Evolutionary conservation across 2,113 vertebrate genomes (phyloP), one percentile per base, ranked within the genome.

Genomic region (Ranitomeya imitator): DNA sequence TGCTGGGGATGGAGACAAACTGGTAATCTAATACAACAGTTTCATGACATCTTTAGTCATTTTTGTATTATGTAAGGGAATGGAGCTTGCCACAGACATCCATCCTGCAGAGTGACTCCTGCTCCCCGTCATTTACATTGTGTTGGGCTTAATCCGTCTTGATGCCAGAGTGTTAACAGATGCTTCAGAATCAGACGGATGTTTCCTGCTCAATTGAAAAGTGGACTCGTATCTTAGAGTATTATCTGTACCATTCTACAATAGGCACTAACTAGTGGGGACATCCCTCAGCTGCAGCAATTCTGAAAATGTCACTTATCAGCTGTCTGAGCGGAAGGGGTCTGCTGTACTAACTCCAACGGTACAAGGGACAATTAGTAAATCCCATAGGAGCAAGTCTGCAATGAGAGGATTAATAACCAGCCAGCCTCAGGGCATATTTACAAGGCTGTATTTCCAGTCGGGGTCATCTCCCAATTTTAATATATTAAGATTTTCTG

Each of bases 31-130:
- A 78, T 65, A 63, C 60, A 51, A 23, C 21, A 13, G 51, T 79
- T 80, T 67, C 77, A 59, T 21, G 63, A 87, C 79, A n/a, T 78
- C 69, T 87, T 69, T 86, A 86, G 55, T 86, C 65, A 86, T 79
- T 87, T 67, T 57, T 79, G 63, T 87, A 73, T 54, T 65, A 69
- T 69, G 51, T n/a, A 79, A 86, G 18, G n/a, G 18, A 81, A 23
- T 71, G 23, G 59, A 71, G 86, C 51, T 65, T 52, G 59, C 51
- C 69, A 54, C 59, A 54, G 31, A 55, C 51, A 16, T 19, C 37
- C 51, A 16, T 26, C 37, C n/a, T 7, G 10, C 13, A 37, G 86
- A 80, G 77, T 81, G 52, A 87, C 57, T 13, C 14, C n/a, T 45
- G 54, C 61, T 80, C 61, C 19, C 16, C 69, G 51, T 69, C 78